Evolutionary conservation across 2,797 vertebrate species (phyloP).

Genomic region (Pipistrellus nathusii): DNA sequence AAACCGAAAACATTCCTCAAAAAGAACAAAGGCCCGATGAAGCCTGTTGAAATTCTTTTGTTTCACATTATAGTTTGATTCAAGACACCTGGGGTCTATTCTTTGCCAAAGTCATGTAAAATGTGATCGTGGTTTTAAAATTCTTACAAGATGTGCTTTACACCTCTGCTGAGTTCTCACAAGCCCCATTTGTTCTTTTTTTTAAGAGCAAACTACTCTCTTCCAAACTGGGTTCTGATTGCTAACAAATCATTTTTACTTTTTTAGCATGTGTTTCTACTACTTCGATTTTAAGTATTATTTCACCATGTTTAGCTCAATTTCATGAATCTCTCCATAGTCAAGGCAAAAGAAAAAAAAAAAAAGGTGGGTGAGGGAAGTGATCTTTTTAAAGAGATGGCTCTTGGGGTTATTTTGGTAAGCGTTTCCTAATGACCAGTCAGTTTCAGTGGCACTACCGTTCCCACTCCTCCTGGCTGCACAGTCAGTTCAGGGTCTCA

Average conservation of each 20-base stretch:
- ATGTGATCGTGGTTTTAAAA: slow-evolving; percentile 5
- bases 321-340: neutral
- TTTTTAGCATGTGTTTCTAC: neutral
- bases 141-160: slow-evolving; percentile 39
- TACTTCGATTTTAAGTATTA: neutral
- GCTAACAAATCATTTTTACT: neutral
- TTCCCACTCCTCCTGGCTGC: too few species aligned
- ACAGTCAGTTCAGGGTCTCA: too few species aligned
- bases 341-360: neutral
- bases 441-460: too few species aligned
- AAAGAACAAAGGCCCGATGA: slow-evolving; percentile 63
- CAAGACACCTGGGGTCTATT: slow-evolving; percentile 73
- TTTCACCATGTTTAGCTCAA: neutral
- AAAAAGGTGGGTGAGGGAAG: neutral
- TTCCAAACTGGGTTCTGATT: slow-evolving; percentile 7
- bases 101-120: slow-evolving; percentile 52
- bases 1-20: slow-evolving; percentile 65
- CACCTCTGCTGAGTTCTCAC: neutral
- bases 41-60: slow-evolving; percentile 59
- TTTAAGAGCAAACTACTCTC: slow-evolving; percentile 65
- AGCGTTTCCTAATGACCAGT: too few species aligned
- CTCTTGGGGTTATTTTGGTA: too few species aligned
- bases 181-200: neutral
- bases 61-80: slow-evolving; percentile 69
- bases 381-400: neutral